Evolutionary conservation across 1,140 invertebrate species (phyloP), one percentile per base, ranked within the genome.

Genomic region (Stegodyphus mimosarum): DNA sequence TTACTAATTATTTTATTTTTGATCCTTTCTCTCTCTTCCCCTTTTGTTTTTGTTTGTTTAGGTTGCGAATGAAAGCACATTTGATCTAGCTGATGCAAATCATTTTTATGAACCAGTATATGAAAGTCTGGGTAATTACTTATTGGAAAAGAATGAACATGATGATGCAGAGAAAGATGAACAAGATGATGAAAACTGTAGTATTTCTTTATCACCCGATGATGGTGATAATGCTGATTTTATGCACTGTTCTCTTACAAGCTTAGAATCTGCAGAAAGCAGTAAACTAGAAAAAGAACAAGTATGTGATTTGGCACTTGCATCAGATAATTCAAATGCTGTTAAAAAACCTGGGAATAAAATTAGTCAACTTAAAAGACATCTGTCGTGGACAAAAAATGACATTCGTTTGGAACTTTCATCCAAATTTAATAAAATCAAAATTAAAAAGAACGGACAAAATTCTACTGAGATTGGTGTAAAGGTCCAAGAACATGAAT

Each of bases 31-130:
- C 1, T 33, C 33, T 33, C 33, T 33, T 33, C 55, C 55, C 55
- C 55, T 60, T 60, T 11, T 60, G 9, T 11, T 60, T 63, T 75
- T 67, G 33, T 60, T 66, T 64, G 15, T 17, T 52, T 11, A 87
- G 81, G 49, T 80, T 76, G 64, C 67, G 33, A 75, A 80, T 17
- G 86, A 87, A 78, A 87, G 86, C 52, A 81, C 80, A 49, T 87
- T 73, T 33, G 79, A 86, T 15, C 66, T 86, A 69, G 66, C 78
- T 17, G 78, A 87, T 84, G 63, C 74, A 13, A 73, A 83, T 17
- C 87, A 87, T 66, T 88, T 88, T 83, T 89, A 89, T 75, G 89
- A 89, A 55, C 88, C 89, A 49, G 87, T 89, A 6, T 89, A 89
- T 63, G 88, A 89, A 76, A 87, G 88, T 17, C 84, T 89, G 52